Evolutionary conservation across 2,113 vertebrate genomes (phyloP), one percentile per base, ranked within the genome.

Genomic region (Semicossyphus pulcher): DNA sequence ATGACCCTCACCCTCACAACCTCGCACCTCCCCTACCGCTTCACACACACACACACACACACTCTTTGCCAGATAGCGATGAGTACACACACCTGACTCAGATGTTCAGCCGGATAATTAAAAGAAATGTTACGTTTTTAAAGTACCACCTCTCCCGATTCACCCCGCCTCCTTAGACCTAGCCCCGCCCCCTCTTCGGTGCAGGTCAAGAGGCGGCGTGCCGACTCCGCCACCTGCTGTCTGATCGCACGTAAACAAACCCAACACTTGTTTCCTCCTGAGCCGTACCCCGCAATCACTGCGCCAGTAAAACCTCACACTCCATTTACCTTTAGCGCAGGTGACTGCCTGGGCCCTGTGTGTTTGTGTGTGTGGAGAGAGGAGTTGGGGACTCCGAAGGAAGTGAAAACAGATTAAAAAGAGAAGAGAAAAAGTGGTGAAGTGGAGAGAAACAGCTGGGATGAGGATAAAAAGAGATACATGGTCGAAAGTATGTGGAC

Each of bases 281-380:
- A 88, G 84, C 89, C 47, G 68, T 85, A 93, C 91, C 91, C 93
- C 47, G 25, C 89, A 94, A 93, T 94, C 92, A 93, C 32, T 12
- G 81, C 78, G n/a, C 71, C 80, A 76, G 89, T 92, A 91, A 93
- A 93, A 94, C 80, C 87, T 89, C 85, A 92, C 90, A 91, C 91
- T 93, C 92, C 86, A 92, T 93, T 94, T 93, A 89, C 84, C 90
- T 91, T 92, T 77, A 81, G 88, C 54, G 73, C 91, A 88, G 90
- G 91, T 92, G 90, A 92, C 78, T 86, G 88, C 51, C 65, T 85
- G 86, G 78, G 84, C 83, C 62, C 20, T 1, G 51, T 4, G 52
- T 16, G 16, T 37, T 29, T 66, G 49, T n/a, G 32, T 10, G 2
- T 9, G 12, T 28, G n/a, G 5, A 42, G 39, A 16, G 37, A 39